Evolutionary conservation across 1,140 invertebrate genomes (phyloP), one percentile per base, ranked within the genome.

Genomic region (Drosophila bocqueti): DNA sequence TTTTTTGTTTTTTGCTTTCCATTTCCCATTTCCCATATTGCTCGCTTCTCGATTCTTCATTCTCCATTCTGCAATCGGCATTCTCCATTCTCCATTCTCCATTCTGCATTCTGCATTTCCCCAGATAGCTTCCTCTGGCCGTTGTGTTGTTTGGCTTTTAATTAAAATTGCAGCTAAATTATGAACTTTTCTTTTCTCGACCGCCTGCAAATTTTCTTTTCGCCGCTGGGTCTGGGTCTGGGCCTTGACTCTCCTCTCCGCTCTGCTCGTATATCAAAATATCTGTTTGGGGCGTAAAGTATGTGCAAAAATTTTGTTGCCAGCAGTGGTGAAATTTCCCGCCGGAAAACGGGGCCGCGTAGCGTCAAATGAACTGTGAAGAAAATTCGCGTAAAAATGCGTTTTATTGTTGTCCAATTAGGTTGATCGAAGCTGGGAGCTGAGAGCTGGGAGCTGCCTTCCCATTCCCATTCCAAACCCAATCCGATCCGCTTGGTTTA

Each of bases 111-210:
- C 50, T 43, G 54, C 60, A 72, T 76, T 60, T 36, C 46, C 34
- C 15, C 58, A 54, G 47, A 62, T 34, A 36, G 52, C 59, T 31
- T 46, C 50, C 45, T 15, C 46, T 3, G 58, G 34, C 6, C 16
- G 57, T 26, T 31, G 45, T 9, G 10, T 13, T 38, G 36, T 65
- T 77, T 89, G 76, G 65, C 81, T 83, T 87, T 87, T 87, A 87
- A 87, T 87, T 87, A 87, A 87, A 87, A 84, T 81, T 65, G 76
- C 84, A 60, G 73, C 77, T 81, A 87, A 89, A 87, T 87, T 87
- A 87, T 87, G 83, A 87, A 89, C 80, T 87, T 87, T 87, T 87
- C 83, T 83, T 87, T 73, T 89, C 84, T 89, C 80, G 76, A 67
- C 76, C 84, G 84, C 55, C 68, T 87, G 83, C 59, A 81, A 87